Evolutionary conservation across 2,888 invertebrate species (phyloP), one percentile per base, ranked within the genome.

Genomic region (Xanthorhoe designata): DNA sequence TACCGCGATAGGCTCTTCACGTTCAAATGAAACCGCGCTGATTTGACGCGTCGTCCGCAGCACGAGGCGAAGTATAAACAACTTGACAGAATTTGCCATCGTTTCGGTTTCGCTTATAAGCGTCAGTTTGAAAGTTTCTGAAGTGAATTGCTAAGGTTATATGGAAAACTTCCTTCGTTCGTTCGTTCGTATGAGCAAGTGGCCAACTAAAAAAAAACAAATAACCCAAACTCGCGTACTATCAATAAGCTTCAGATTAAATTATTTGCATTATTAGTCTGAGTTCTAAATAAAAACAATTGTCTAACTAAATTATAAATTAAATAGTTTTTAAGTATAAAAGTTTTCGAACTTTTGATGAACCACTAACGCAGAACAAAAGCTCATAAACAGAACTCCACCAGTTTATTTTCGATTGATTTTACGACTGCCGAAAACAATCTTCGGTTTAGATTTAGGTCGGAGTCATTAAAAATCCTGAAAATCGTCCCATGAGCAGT

Each of bases 401-500:
- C 7, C 60, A 51, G 55, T 55, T 55, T 64, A 66, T 67, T 66
- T 49, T 50, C 59, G 19, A 58, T 49, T 35, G 38, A 61, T 65
- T 58, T 66, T 69, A 69, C 49, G 61, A 51, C 63, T 15, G 38
- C 38, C 57, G 29, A 61, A 64, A 63, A 61, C 64, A 66, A 66
- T 66, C 54, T 35, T 35, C 63, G 57, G 8, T 35, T 54, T 15
- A 56, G 57, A 69, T 69, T 64, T 58, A 59, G 69, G 66, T 65
- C 71, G 62, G 19, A 56, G 68, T 66, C 69, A 70, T 72, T 71
- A 71, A 73, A 69, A 70, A 62, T 61, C 62, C 58, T 67, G 65
- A 68, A 74, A 70, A 66, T 66, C 61, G 73, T 77, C 76, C 74
- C 74, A 77, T 75, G 72, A 70, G 73, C 72, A 74, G 73, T 74